Base-by-base conservation (phyloP, 1,140 invertebrate genomes). In the Cyrtorhinus lividipennis region DNA sequence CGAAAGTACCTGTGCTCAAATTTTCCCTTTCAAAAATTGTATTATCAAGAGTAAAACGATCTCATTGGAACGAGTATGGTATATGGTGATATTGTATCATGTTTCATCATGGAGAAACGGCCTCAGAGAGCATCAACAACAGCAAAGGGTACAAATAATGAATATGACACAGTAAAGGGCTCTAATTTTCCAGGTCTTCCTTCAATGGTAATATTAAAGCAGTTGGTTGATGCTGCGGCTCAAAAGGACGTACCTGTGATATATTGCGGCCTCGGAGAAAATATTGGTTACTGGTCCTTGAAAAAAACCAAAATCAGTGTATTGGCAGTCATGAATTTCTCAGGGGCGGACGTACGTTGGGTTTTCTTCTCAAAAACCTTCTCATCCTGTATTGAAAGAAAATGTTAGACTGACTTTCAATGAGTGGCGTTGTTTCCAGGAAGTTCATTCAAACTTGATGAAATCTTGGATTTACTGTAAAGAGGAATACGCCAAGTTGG, bases 241-340 rank as follows among this genome's bases (percentile, higher is more conserved):
- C 15, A 38, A 15, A 60, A 53, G 13, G 23, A 60, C 15, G 26
- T 61, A 10, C 63, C 63, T 30, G 26, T 60, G 15, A 44, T 64
- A 2, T 64, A 46, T 24, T 30, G 38, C 44, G 44, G 38, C 12
- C 25, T 24, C 24, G 10, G 38, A n/a, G 27, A 61, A n/a, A 20
- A 64, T n/a, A 24, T 64, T 20, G 59, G 63, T 1, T 61, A 61
- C 24, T 61, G 58, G 58, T 56, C 63, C 1, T 27, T 56, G 46
- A 64, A 64, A 24, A 64, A 58, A 38, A 20, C 20, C 22, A 60
- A 25, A 26, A 61, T 64, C 10, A 64, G 63, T 59, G 57, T 61
- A 15, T 27, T 64, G 18, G 57, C 63, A 2, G 46, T 64, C 13
- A 46, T 64, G 26, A 60, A 61, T 18, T 64, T 56, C 57, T 57